phyloP scores from a whole-genome alignment of 2,888 invertebrate species.

The Trachelus troglodyta region DNA sequence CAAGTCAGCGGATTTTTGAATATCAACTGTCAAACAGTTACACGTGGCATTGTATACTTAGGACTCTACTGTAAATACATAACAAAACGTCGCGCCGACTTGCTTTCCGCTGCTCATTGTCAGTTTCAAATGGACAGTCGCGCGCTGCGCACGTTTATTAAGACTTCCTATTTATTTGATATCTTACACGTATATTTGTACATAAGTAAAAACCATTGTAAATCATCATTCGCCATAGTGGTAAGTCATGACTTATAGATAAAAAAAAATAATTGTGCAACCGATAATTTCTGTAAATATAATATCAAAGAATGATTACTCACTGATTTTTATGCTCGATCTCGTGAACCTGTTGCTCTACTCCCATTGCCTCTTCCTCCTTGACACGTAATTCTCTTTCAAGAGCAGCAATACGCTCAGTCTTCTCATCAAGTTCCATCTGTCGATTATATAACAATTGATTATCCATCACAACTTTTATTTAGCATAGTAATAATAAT shows the following conservation, averaged over 20 bases:
- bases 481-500: slow-evolving; percentile 34
- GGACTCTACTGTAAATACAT: not conserved
- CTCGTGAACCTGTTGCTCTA: slow-evolving; percentile 55
- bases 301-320: slow-evolving; percentile 40
- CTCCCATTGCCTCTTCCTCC: slow-evolving; percentile 55
- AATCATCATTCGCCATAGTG: not conserved
- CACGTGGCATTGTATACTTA: not conserved
- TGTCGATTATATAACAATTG: slow-evolving; percentile 58
- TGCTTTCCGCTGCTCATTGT: not conserved
- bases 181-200: slow-evolving; percentile 12
- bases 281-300: slow-evolving; percentile 16
- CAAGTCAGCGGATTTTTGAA: slow-evolving; percentile 34
- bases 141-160: not conserved
- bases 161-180: slow-evolving; percentile 19
- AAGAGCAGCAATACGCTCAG: slow-evolving; percentile 74
- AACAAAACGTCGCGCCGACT: not conserved
- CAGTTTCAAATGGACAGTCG: not conserved
- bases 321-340: slow-evolving; percentile 58
- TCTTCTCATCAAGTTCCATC: slow-evolving; percentile 78
- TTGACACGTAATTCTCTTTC: slow-evolving; percentile 76
- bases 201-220: slow-evolving; percentile 1
- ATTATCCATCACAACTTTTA: slow-evolving; percentile 6
- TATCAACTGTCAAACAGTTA: not conserved
- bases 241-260: slow-evolving; percentile 19
- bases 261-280: slow-evolving; percentile 12